Evolutionary conservation across 2,888 invertebrate genomes (phyloP), one percentile per base, ranked within the genome.

Genomic region (Brassicogethes aeneus): DNA sequence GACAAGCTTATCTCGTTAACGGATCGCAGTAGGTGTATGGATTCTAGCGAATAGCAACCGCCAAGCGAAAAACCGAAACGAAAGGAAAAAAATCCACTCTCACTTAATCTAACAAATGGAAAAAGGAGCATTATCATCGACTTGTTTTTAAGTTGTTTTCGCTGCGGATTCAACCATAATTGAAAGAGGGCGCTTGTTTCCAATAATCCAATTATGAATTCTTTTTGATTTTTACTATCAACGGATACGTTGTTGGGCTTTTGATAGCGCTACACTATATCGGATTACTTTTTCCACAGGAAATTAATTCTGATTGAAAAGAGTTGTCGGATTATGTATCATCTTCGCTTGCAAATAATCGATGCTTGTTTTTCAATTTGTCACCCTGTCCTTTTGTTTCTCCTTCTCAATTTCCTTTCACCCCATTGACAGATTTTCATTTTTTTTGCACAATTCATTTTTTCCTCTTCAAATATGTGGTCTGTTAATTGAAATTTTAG

Each of bases 121-220:
- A 54, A 51, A 49, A 54, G 55, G 54, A 55, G 52, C 51, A 56
- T 55, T 55, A 56, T 54, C 52, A 55, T 50, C 46, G 43, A 46
- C 54, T 55, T 56, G 57, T 57, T 57, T n/a, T 56, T 56, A 56
- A 56, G 58, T 59, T 58, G 54, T 57, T 58, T 55, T 56, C 50
- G 53, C 45, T 51, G 50, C 53, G 56, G 56, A 54, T 56, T 50
- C 51, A 49, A 48, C 46, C 45, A 44, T 59, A 56, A 57, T 58
- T 58, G 56, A 59, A 59, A 55, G 54, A 48, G 57, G 51, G 54
- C 50, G 59, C 55, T 53, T 54, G 50, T 52, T 55, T 52, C 55
- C 57, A 57, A 55, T 57, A 61, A 61, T 61, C 58, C 59, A 58
- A 61, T 61, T 58, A 59, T 56, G 50, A 55, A 59, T 58, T 61